Percentiles rank a stretch among this genome's conserved stretches.
These are phyloP conservation scores for Brachypalpus laphriformis DNA, from an alignment of 2,888 invertebrate genomes.

Conservation along the genomic window DNA sequence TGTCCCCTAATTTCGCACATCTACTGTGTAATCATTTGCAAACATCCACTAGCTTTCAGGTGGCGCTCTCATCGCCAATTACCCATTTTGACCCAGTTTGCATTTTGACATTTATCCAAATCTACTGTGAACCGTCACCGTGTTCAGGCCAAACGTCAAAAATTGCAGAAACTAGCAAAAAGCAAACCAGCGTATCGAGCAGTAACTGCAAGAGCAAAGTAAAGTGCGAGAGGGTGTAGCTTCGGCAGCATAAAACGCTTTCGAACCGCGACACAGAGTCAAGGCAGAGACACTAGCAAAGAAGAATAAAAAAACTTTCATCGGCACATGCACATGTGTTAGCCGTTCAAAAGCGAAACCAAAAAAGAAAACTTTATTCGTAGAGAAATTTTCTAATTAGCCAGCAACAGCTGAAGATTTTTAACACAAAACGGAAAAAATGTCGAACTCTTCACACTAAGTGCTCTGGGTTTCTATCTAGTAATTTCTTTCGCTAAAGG, in stretches of 20 bases:
- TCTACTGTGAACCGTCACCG: not conserved
- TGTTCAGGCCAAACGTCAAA: constrained; percentile 17
- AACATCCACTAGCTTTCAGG: not conserved
- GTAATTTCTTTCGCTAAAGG: constrained; percentile 30
- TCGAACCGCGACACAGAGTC: constrained; percentile 2
- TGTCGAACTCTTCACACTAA: too few relatives aligned
- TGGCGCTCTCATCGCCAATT: constrained; percentile 32
- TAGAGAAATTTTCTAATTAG: constrained; percentile 28
- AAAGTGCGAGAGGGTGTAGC: constrained; percentile 6
- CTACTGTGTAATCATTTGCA: constrained; percentile 25
- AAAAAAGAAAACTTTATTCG: constrained; percentile 8
- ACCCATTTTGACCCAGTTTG: constrained; percentile 54
- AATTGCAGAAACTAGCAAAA: constrained; percentile 39
- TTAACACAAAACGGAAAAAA: too few relatives aligned
- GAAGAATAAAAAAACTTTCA: constrained; percentile 59
- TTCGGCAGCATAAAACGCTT: constrained; percentile 41
- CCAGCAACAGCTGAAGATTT: too few relatives aligned
- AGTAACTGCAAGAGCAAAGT: not conserved
- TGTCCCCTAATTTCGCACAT: too few relatives aligned
- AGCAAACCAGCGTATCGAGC: constrained; percentile 27
- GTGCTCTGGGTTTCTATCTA: constrained; percentile 52
- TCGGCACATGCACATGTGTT: constrained; percentile 46
- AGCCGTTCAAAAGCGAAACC: not conserved
- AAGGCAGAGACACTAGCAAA: too few relatives aligned
- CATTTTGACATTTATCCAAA: constrained; percentile 49